Percentiles rank a stretch among this genome's conserved stretches.
Evolutionary conservation across 2,113 vertebrate genomes (phyloP).

Genomic region (Raja brachyura): DNA sequence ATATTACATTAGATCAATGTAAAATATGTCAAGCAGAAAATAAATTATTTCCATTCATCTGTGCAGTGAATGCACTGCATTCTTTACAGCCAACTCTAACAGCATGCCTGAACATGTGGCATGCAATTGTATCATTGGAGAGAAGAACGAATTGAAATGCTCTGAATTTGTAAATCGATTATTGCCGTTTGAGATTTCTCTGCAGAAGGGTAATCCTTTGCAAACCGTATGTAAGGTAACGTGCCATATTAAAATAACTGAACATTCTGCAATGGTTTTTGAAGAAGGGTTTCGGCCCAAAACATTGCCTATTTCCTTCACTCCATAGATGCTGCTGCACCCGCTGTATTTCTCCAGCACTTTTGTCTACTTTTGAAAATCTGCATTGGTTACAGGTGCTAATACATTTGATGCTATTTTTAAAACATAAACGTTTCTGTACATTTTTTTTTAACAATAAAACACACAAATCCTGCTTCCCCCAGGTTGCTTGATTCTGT

Average conservation of each 20-base stretch:
- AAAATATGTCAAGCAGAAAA: not conserved
- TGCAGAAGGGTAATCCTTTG: not conserved
- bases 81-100: not conserved
- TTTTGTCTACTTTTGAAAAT: not conserved
- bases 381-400: too few species aligned
- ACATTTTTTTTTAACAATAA: too few species aligned
- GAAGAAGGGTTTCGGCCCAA: too few species aligned
- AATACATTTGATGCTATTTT: not conserved
- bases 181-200: slow-evolving; percentile 6
- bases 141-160: not conserved
- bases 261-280: not conserved
- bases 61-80: not conserved
- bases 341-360: too few species aligned
- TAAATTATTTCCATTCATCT: not conserved
- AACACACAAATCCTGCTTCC: too few species aligned
- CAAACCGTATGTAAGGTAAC: not conserved
- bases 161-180: not conserved
- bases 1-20: not conserved
- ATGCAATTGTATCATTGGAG: not conserved
- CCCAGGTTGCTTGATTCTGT: not conserved
- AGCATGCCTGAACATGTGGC: not conserved
- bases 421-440: too few species aligned
- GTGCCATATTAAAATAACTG: not conserved
- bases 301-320: too few species aligned
- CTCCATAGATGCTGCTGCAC: too few species aligned